Base-by-base conservation (phyloP, 2,888 invertebrate genomes). In the Rhaphigaster nebulosa region DNA sequence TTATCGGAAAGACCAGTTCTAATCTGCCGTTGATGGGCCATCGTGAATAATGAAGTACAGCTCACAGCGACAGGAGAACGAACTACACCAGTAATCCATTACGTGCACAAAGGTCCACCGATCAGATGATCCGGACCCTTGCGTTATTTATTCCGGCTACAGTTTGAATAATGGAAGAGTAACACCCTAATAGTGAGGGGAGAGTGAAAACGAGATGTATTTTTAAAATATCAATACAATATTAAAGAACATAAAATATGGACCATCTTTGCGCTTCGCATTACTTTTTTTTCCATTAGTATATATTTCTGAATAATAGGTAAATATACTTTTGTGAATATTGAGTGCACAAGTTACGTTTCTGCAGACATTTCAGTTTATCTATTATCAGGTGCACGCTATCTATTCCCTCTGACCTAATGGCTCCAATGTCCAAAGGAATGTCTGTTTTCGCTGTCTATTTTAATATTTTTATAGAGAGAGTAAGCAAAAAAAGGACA, bases 31-130 rank as follows among this genome's bases (percentile, higher is more conserved):
- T 70, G 70, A 70, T 70, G 18, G 34, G 15, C 13, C 29, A n/a
- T 70, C 4, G 1, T 70, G 29, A 70, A 70, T 70, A 70, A 70
- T 34, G 29, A n/a, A 70, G 15, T 34, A 70, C 34, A 60, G 0
- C 60, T 29, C 29, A 70, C 34, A 70, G 29, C 13, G 70, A 70
- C 29, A 70, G 70, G 18, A n/a, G n/a, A n/a, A n/a, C n/a, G n/a
- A n/a, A n/a, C n/a, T n/a, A 70, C 70, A 70, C 29, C 13, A 70
- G 70, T 70, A 34, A 34, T 70, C 70, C 70, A 70, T 70, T 70
- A 70, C 29, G 15, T 5, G 29, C 70, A 70, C 70, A 70, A 70
- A 70, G 70, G 23, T 23, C 29, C 29, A n/a, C n/a, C 29, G 70
- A 70, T 70, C 29, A 70, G 10, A 70, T 12, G n/a, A 29, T 13